Percentiles rank a stretch among this genome's conserved stretches.
These are phyloP conservation scores for Puma concolor DNA, from an alignment of 2,113 vertebrate species.

Conservation along the genomic window DNA sequence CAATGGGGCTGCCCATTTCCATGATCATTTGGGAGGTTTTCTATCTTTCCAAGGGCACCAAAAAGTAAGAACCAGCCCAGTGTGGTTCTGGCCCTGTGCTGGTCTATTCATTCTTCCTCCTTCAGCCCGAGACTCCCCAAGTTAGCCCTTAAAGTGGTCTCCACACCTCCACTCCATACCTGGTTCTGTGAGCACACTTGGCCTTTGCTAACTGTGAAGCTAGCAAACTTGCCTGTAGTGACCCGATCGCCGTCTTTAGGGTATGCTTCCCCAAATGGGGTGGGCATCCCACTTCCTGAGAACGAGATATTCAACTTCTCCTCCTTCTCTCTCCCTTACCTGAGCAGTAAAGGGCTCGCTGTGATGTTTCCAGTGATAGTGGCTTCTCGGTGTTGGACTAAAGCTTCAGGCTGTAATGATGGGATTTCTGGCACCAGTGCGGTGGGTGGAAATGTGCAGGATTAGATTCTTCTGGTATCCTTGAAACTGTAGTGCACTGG, in stretches of 20 bases:
- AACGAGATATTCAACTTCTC: neutral
- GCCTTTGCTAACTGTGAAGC: neutral
- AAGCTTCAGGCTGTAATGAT: neutral
- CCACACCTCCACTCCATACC: neutral
- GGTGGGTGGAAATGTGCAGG: neutral
- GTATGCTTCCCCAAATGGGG: neutral
- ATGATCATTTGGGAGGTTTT: neutral
- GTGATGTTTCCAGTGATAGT: neutral
- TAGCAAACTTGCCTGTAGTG: neutral
- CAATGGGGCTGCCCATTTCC: neutral
- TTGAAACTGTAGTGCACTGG: neutral
- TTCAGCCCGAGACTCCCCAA: neutral
- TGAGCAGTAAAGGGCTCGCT: neutral
- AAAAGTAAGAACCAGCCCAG: neutral
- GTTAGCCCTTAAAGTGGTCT: neutral
- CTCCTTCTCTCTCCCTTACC: neutral
- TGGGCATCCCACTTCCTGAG: neutral
- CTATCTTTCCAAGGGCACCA: neutral
- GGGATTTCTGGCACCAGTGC: constrained; percentile 43
- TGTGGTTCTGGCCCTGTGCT: neutral
- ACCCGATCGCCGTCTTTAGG: neutral
- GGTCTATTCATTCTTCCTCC: neutral
- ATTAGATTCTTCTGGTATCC: constrained; percentile 20
- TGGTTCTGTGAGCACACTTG: neutral
- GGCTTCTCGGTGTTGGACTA: neutral